Base-by-base conservation (phyloP, 1,140 invertebrate species). In the Trichogramma pretiosum region DNA sequence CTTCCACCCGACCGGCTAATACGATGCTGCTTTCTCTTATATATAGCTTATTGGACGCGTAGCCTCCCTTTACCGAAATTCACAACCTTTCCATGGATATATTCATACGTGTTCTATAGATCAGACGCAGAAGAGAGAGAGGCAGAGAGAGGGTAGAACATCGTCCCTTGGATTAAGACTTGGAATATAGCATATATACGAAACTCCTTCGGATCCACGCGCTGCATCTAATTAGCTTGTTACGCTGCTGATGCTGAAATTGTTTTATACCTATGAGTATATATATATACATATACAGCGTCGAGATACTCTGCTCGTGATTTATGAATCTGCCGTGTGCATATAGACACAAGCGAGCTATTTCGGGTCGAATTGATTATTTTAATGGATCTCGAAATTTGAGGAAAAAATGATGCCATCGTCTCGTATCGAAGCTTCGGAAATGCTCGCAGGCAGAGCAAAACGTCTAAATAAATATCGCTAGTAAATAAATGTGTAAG, bases 1-100 rank as follows among this genome's bases (percentile, higher is more conserved):
- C 61, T 58, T 55, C 56, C 51, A 53, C 55, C 54, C 59, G 59
- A 63, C 61, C 63, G 62, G 61, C 52, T 57, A 60, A 64, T 42
- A 9, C 24, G 16, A 13, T 16, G 17, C 40, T 17, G 23, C 28
- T 21, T 19, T 22, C 3, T 33, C 21, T 38, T 40, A 55, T 65
- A 64, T 66, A 64, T 58, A 58, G 56, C 55, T 67, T 67, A 68
- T 70, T 66, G 62, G 64, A 61, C 63, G 28, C 26, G 26, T 24
- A 24, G n/a, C n/a, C 26, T 37, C 57, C 56, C 56, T 56, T 63
- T 60, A 66, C n/a, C n/a, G n/a, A 67, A 63, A 65, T 62, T 63
- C 59, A 56, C 48, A 66, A 61, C 64, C 64, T 63, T 58, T 56
- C 54, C 50, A 56, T 52, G 49, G 53, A 58, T 52, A n/a, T 59